Percentiles rank a stretch among this genome's conserved stretches.
phyloP scores from a whole-genome alignment of 1,140 invertebrate genomes.

The Belonocnema kinseyi region DNA sequence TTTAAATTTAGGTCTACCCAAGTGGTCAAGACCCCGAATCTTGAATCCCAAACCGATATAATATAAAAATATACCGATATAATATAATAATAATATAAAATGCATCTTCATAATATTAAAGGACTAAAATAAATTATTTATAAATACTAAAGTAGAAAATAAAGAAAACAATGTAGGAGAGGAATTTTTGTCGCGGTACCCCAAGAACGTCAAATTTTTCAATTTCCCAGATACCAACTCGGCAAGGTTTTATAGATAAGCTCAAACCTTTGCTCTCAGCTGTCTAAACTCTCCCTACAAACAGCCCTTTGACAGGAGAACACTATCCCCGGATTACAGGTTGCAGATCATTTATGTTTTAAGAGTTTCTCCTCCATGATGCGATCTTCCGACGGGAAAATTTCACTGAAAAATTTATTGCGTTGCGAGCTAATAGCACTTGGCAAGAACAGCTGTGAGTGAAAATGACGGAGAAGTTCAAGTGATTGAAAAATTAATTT shows the following conservation, averaged over 20 bases:
- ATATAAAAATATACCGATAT: neutral
- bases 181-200: neutral
- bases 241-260: constrained; percentile 20
- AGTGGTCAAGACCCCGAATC: neutral
- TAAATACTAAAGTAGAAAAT: too few species aligned
- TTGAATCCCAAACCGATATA: neutral
- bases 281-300: neutral
- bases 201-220: constrained; percentile 3
- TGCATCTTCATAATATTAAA: too few species aligned
- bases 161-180: neutral
- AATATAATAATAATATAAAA: too few species aligned
- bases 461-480: neutral
- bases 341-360: constrained; percentile 8
- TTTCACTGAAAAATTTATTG: constrained; percentile 27
- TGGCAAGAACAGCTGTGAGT: neutral
- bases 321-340: neutral
- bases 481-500: neutral
- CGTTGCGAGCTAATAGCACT: constrained; percentile 23
- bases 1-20: neutral
- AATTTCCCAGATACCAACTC: neutral
- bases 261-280: neutral
- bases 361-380: constrained; percentile 4
- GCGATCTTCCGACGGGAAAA: constrained; percentile 15
- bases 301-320: neutral
- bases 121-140: too few species aligned